These are phyloP conservation scores for Copidosoma aretas DNA, from an alignment of 2,888 invertebrate species.

Conservation along the genomic window DNA sequence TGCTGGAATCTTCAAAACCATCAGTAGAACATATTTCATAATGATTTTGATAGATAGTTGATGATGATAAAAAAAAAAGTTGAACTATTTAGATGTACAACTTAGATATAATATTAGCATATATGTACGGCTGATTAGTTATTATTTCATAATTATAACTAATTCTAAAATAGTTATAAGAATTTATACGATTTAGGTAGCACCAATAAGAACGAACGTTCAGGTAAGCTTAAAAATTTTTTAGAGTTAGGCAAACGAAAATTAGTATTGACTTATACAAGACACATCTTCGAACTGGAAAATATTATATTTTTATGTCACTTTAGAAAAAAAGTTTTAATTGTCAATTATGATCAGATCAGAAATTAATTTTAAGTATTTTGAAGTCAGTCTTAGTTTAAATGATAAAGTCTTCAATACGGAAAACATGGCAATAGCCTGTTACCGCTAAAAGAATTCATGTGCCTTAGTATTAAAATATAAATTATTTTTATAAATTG, in stretches of 20 bases:
- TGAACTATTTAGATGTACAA: slow-evolving; percentile 23
- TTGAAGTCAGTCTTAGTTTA: slow-evolving; percentile 33
- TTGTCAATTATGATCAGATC: slow-evolving; percentile 31
- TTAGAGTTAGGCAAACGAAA: slow-evolving; percentile 1
- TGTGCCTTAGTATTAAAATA: slow-evolving; percentile 18
- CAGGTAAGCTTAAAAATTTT: background rate
- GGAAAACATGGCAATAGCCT: slow-evolving; percentile 35
- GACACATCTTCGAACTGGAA: slow-evolving; percentile 6
- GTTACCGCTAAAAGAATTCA: slow-evolving; percentile 36
- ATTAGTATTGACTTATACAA: slow-evolving; percentile 14
- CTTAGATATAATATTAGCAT: slow-evolving; percentile 20
- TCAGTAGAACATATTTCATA: slow-evolving; percentile 15
- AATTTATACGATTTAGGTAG: slow-evolving; percentile 23
- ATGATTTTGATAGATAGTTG: slow-evolving; percentile 13
- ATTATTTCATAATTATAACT: slow-evolving; percentile 12
- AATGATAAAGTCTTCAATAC: slow-evolving; percentile 29
- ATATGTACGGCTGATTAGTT: slow-evolving; percentile 5
- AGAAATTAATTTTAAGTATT: slow-evolving; percentile 23
- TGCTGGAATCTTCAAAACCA: background rate
- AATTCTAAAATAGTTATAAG: slow-evolving; percentile 6
- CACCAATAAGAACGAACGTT: slow-evolving; percentile 28
- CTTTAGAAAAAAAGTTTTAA: background rate
- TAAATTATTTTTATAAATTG: slow-evolving; percentile 19
- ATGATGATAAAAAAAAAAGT: slow-evolving; percentile 27
- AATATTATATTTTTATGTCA: background rate